phyloP scores from a whole-genome alignment of 1,140 invertebrate genomes.

The Microvelia longipes region DNA sequence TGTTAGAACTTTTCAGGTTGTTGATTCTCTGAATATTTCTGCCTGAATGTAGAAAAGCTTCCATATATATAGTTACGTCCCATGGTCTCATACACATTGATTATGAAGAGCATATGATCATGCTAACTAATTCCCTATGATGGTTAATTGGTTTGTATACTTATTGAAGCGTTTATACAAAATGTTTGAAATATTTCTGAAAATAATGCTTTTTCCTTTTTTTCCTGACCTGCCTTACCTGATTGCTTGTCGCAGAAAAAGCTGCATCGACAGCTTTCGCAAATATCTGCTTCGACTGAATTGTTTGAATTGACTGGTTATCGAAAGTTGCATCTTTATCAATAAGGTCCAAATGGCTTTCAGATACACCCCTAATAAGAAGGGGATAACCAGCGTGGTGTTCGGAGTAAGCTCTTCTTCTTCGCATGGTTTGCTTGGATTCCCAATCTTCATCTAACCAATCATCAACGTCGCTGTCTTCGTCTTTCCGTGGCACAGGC shows the following conservation, averaged over 20 bases:
- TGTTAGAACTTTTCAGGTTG: too few species aligned
- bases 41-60: too few species aligned
- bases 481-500: conserved; percentile 16
- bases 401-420: conserved; percentile 18
- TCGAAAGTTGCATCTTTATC: conserved; percentile 59
- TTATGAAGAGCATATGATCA: too few species aligned
- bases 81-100: too few species aligned
- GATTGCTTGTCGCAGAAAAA: neutral
- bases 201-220: too few species aligned
- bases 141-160: too few species aligned
- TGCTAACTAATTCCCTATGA: too few species aligned
- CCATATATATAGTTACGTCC: too few species aligned
- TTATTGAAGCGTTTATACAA: too few species aligned
- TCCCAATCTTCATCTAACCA: neutral
- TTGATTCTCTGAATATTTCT: too few species aligned
- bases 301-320: conserved; percentile 27
- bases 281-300: conserved; percentile 53
- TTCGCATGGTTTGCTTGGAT: conserved; percentile 5
- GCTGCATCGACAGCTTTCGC: conserved; percentile 52
- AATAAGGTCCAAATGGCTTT: conserved; percentile 56
- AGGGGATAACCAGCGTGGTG: conserved; percentile 12
- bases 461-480: neutral
- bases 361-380: conserved; percentile 49
- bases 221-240: too few species aligned
- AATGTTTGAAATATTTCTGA: too few species aligned